Percentiles rank a stretch among this genome's conserved stretches.
Evolutionary conservation across 2,888 invertebrate genomes (phyloP).

Genomic region (Tinea semifulvella): DNA sequence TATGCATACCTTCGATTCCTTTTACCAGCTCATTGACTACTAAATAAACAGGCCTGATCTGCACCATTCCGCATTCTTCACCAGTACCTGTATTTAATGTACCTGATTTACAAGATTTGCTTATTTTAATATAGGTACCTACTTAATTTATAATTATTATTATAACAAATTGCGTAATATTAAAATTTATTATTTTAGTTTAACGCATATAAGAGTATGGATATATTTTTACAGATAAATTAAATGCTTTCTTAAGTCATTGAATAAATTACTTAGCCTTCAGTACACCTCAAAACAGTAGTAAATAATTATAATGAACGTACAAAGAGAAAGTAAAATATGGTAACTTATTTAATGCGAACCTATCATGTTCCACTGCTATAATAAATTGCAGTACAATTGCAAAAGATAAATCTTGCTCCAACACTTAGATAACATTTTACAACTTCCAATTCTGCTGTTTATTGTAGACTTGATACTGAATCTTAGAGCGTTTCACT

Average conservation of each 20-base stretch:
- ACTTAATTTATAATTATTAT: too few relatives aligned
- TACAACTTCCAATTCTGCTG: neutral
- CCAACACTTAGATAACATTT: slow-evolving; percentile 7
- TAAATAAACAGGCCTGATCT: neutral
- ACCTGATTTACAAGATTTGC: too few relatives aligned
- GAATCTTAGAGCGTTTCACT: neutral
- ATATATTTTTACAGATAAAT: too few relatives aligned
- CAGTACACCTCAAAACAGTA: too few relatives aligned
- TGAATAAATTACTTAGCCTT: too few relatives aligned
- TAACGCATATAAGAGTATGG: too few relatives aligned
- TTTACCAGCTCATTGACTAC: slow-evolving; percentile 3
- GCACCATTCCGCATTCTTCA: neutral
- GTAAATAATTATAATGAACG: too few relatives aligned
- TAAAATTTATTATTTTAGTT: too few relatives aligned
- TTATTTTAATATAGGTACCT: too few relatives aligned
- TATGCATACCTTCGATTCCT: neutral
- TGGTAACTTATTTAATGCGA: neutral
- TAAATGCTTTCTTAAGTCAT: too few relatives aligned
- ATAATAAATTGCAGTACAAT: slow-evolving; percentile 9
- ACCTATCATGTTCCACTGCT: neutral
- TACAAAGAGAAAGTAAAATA: slow-evolving; percentile 4
- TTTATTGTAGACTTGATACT: slow-evolving; percentile 5
- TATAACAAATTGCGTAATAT: too few relatives aligned
- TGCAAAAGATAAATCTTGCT: slow-evolving; percentile 9
- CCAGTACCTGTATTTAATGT: neutral